Base-by-base conservation (phyloP, 2,888 invertebrate genomes). In the Tinea pellionella region DNA sequence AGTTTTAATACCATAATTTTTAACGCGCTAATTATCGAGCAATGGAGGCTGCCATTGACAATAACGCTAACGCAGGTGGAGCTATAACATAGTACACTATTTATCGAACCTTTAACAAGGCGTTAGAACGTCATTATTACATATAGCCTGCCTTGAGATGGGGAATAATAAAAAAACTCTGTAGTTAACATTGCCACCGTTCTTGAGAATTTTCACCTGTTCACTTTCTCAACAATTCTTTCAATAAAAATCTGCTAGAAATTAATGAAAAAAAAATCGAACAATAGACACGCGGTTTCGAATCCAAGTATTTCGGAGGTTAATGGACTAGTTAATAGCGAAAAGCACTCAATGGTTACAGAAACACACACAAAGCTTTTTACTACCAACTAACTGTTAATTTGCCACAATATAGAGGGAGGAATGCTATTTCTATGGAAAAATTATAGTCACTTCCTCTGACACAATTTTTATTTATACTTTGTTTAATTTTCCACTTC, bases 291-390 rank as follows among this genome's bases (percentile, higher is more conserved):
- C 53, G 53, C 16, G 24, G 24, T 2, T 18, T 18, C 15, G 47
- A 78, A 79, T 78, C 76, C 72, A 66, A 75, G 73, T 73, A 69
- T 51, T 53, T 30, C 18, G 2, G 19, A 73, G 76, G 72, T 80
- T 80, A 84, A 86, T 84, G 82, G 80, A 72, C 75, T 74, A 82
- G 80, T 82, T 86, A 84, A 86, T 84, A 85, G 86, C 83, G 71
- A 72, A 86, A 86, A 86, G 82, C 86, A 83, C 84, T 86, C 84
- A 82, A 84, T 84, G 86, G n/a, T n/a, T n/a, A n/a, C n/a, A n/a
- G n/a, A n/a, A n/a, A n/a, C 84, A 74, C 78, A 72, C 69, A 74
- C 78, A 76, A 73, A 78, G 72, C 76, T 82, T 82, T 84, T 84
- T 80, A 77, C 24, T 73, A 67, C 66, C 76, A 76, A 79, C 80